Evolutionary conservation across 53 echinoderm and acorn worm genomes (phyloP).

Genomic region (Zoroaster sp.): DNA sequence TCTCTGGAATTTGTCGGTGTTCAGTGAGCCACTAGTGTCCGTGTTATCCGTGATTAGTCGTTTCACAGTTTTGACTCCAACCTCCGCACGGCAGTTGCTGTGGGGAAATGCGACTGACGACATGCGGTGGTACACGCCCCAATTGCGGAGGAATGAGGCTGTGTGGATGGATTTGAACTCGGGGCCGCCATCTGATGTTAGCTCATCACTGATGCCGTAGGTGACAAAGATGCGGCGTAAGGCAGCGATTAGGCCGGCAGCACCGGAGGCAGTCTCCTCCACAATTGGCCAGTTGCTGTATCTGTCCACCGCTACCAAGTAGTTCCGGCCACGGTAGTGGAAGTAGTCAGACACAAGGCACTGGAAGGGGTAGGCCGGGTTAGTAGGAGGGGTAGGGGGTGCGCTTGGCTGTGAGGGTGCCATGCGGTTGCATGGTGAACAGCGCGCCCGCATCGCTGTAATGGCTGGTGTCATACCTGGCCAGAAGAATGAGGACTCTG

Average conservation of each 20-base stretch:
- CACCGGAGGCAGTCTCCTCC: conserved; percentile 18
- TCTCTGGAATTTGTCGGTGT: conserved; percentile 34
- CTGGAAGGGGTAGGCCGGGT: conserved; percentile 68
- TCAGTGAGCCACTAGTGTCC: conserved; percentile 20
- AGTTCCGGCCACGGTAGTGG: conserved; percentile 49
- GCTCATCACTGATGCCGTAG: too few relatives aligned
- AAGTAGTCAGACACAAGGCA: conserved; percentile 63
- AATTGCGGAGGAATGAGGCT: too few relatives aligned
- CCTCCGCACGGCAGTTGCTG: conserved; percentile 59
- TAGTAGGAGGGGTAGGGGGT: too few relatives aligned
- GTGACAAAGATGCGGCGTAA: conserved; percentile 50
- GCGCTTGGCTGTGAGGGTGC: conserved; percentile 17
- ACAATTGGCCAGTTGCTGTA: conserved; percentile 67
- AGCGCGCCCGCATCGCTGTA: not conserved
- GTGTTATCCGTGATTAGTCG: too few relatives aligned
- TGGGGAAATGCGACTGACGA: conserved; percentile 64
- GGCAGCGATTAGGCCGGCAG: too few relatives aligned
- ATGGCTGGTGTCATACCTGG: conserved; percentile 65
- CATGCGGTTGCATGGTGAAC: conserved; percentile 23
- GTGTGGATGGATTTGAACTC: too few relatives aligned
- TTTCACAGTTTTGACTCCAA: conserved; percentile 58
- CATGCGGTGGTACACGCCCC: conserved; percentile 48
- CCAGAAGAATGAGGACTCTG: conserved; percentile 71
- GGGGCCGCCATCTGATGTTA: too few relatives aligned
- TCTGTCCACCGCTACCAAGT: conserved; percentile 53